Conservation (phyloP, 2,888 invertebrate genomes). For the Nysson spinosus region DNA sequence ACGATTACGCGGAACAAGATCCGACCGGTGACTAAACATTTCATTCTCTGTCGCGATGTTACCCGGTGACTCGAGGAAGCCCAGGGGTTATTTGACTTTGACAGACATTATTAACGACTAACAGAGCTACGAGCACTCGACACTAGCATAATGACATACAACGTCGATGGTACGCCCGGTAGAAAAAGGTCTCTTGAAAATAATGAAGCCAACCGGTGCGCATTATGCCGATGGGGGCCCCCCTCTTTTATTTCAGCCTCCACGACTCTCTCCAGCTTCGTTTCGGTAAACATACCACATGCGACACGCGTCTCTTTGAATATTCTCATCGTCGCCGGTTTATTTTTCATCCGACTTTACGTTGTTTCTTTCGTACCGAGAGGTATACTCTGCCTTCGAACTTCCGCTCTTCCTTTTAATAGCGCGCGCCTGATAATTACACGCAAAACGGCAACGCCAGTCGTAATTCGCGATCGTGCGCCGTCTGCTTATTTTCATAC, state of each 20-base stretch:
- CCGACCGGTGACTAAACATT: constrained; percentile 1
- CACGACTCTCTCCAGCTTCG: constrained; percentile 34
- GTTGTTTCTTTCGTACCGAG: neutral
- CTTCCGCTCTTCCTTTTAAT: constrained; percentile 16
- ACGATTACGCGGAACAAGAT: constrained; percentile 34
- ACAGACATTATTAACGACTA: constrained; percentile 51
- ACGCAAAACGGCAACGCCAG: neutral
- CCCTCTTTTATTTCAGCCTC: constrained; percentile 48
- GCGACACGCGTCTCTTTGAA: constrained; percentile 61
- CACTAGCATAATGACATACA: constrained; percentile 24
- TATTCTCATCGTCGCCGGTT: constrained; percentile 43
- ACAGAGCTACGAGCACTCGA: constrained; percentile 27
- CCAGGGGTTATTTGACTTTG: constrained; percentile 35
- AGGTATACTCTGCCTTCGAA: constrained; percentile 7
- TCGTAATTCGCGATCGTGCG: neutral
- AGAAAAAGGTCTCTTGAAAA: constrained; percentile 18
- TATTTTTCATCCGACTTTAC: constrained; percentile 31
- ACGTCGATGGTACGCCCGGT: constrained; percentile 23
- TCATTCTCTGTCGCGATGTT: neutral
- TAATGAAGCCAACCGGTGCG: constrained; percentile 34
- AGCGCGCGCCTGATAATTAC: constrained; percentile 11
- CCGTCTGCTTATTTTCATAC: too few relatives aligned
- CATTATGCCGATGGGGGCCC: constrained; percentile 43
- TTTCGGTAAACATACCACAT: constrained; percentile 45
- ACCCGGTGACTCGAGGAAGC: neutral